Evolutionary conservation across 1,140 invertebrate species (phyloP), one percentile per base, ranked within the genome.

Genomic region (Drosophila subpulchrella): DNA sequence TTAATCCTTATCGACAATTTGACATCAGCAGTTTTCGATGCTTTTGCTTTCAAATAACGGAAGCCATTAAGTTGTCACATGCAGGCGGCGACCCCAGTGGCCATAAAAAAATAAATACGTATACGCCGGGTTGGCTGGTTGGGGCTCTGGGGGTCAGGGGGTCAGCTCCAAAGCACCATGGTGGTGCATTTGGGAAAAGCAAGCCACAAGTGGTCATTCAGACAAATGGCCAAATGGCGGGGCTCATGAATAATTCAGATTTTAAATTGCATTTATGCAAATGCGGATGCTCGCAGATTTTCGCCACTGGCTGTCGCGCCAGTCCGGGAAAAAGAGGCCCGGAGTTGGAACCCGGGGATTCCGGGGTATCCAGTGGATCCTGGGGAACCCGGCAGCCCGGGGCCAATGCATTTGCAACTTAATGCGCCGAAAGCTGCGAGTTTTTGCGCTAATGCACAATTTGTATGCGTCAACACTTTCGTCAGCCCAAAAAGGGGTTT

Each of bases 221-320:
- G 84, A 89, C 84, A 88, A 88, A 88, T 88, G 84, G 84, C 84
- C 80, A 88, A 88, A 88, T 89, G 84, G 84, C 77, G 80, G 59
- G 60, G 80, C 84, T 88, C 84, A 88, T 88, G 84, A 88, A 88
- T 88, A 88, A 88, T 88, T 89, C 84, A 88, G 84, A 75, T 88
- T 88, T 88, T 88, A 88, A 88, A 88, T 88, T 88, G 84, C 84
- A 88, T 88, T 88, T 88, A 88, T 88, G 84, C 84, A 88, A 88
- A 88, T 88, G 80, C 84, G 84, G 84, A 88, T 89, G 80, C 80
- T 89, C 81, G 84, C 84, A 88, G 84, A 84, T 88, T 88, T 89
- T 89, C 84, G 83, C 83, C 83, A 65, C 79, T 76, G 80, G 75
- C 71, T 68, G 79, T 82, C 83, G 81, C 81, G 61, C 63, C 75